These are phyloP conservation scores for Labeo calbasu DNA, from an alignment of 2,797 vertebrate genomes.

Conservation along the genomic window DNA sequence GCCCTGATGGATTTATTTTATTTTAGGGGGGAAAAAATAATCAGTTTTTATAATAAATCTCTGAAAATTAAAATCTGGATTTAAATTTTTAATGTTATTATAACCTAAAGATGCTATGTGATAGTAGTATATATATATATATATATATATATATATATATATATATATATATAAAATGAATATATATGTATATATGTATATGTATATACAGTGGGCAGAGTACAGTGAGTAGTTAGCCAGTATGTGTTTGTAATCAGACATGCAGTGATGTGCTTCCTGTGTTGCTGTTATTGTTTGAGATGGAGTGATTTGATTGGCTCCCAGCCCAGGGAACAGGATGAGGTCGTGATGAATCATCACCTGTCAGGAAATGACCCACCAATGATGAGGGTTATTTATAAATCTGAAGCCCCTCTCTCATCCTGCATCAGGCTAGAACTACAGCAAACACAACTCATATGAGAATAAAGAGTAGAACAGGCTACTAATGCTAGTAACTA, in stretches of 20 bases:
- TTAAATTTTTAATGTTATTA: too few relatives aligned
- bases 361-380: slow-evolving; percentile 53
- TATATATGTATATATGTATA: too few relatives aligned
- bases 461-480: not conserved
- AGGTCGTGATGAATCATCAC: slow-evolving; percentile 55
- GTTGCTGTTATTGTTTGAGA: slow-evolving; percentile 49
- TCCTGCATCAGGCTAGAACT: not conserved
- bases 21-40: too few relatives aligned
- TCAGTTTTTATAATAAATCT: too few relatives aligned
- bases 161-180: too few relatives aligned
- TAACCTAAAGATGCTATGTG: too few relatives aligned
- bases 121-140: too few relatives aligned
- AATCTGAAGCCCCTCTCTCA: slow-evolving; percentile 7
- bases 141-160: too few relatives aligned
- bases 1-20: too few relatives aligned
- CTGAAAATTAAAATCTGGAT: too few relatives aligned
- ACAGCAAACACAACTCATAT: not conserved
- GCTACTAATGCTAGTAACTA: not conserved
- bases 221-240: not conserved
- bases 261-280: slow-evolving; percentile 42
- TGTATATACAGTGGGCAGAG: too few relatives aligned
- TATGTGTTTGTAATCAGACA: not conserved
- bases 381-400: slow-evolving; percentile 53
- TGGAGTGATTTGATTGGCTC: slow-evolving; percentile 44
- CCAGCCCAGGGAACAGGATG: slow-evolving; percentile 37